Percentiles rank a stretch among this genome's conserved stretches.
These are phyloP conservation scores for Mesopsocus fuscifrons DNA, from an alignment of 2,888 invertebrate genomes.

Conservation along the genomic window DNA sequence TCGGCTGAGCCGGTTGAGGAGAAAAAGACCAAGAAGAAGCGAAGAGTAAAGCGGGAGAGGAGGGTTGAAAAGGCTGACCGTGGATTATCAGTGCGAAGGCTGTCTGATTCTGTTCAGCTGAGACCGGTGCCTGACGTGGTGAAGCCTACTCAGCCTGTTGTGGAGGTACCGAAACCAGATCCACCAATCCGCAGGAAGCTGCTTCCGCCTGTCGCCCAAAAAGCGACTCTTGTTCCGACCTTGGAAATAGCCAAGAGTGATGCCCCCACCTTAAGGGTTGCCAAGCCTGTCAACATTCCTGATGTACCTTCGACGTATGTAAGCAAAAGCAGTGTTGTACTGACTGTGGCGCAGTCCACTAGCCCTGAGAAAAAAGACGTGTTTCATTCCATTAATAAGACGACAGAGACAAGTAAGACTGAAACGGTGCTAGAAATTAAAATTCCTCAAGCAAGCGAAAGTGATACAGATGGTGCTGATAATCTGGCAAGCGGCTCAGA, in stretches of 20 bases:
- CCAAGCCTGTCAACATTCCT: background rate
- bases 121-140: background rate
- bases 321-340: background rate
- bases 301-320: background rate
- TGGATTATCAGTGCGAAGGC: background rate
- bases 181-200: background rate
- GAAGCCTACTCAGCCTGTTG: background rate
- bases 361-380: background rate
- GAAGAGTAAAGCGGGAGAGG: background rate
- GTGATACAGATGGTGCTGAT: too few relatives aligned
- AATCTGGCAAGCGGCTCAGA: background rate
- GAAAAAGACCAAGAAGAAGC: background rate
- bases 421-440: background rate
- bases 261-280: background rate
- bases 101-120: background rate
- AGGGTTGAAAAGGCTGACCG: background rate
- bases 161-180: background rate
- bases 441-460: too few relatives aligned
- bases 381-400: background rate
- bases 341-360: background rate
- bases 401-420: background rate
- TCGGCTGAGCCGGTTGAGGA: background rate
- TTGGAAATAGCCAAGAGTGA: background rate
- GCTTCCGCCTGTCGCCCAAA: background rate
- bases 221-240: background rate